phyloP scores from a whole-genome alignment of 2,888 invertebrate species.

The Spilarctia lutea region DNA sequence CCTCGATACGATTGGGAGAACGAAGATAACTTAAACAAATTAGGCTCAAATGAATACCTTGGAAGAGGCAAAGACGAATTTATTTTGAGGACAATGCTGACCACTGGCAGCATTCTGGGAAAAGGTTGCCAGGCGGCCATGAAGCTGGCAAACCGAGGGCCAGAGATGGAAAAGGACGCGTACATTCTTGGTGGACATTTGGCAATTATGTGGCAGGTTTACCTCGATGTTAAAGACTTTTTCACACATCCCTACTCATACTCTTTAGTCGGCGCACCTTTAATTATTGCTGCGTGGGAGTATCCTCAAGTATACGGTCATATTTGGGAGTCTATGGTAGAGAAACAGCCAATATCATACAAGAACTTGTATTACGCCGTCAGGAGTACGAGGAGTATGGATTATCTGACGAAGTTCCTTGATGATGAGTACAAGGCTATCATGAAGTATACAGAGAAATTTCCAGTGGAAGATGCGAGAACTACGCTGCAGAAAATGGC shows the following conservation, averaged over 20 bases:
- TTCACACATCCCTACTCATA: slow-evolving; percentile 77
- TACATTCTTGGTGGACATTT: slow-evolving; percentile 78
- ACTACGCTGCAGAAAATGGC: slow-evolving; percentile 78
- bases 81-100: slow-evolving; percentile 75
- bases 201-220: slow-evolving; percentile 79
- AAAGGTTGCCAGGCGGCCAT: slow-evolving; percentile 81
- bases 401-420: slow-evolving; percentile 70
- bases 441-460: slow-evolving; percentile 67
- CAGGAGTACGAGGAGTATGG: slow-evolving; percentile 71
- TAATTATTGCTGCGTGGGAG: slow-evolving; percentile 76
- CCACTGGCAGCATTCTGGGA: slow-evolving; percentile 77
- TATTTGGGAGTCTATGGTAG: slow-evolving; percentile 68
- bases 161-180: slow-evolving; percentile 69
- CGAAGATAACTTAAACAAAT: slow-evolving; percentile 71
- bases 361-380: slow-evolving; percentile 78
- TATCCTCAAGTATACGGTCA: slow-evolving; percentile 76
- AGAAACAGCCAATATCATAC: slow-evolving; percentile 66
- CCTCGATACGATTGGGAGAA: slow-evolving; percentile 74
- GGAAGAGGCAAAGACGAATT: slow-evolving; percentile 79
- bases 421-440: slow-evolving; percentile 74
- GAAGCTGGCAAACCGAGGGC: slow-evolving; percentile 69
- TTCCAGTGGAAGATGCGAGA: slow-evolving; percentile 75
- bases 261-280: slow-evolving; percentile 77
- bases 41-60: slow-evolving; percentile 75
- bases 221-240: slow-evolving; percentile 79